These are phyloP conservation scores for Polymixis lichenea DNA, from an alignment of 2,888 invertebrate species.

Conservation along the genomic window DNA sequence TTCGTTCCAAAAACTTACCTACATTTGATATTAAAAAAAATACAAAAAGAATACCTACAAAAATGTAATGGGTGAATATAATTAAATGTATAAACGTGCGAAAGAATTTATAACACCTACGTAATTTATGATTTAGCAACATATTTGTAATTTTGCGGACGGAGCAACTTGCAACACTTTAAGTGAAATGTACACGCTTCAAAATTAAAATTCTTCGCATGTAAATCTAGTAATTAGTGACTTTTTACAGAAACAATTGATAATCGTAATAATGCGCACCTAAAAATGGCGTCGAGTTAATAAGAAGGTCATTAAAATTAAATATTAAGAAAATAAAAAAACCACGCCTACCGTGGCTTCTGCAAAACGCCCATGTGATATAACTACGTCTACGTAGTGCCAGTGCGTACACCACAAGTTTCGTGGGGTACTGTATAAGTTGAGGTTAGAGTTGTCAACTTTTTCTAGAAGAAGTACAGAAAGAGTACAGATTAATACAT, in stretches of 20 bases:
- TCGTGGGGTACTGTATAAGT: background rate
- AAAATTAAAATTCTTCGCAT: conserved; percentile 5
- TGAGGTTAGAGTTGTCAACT: background rate
- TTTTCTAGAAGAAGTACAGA: too few relatives aligned
- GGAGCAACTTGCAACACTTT: conserved; percentile 17
- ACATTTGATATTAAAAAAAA: too few relatives aligned
- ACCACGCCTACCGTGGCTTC: background rate
- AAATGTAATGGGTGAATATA: background rate
- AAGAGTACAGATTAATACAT: too few relatives aligned
- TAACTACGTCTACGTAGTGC: too few relatives aligned
- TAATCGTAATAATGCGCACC: too few relatives aligned
- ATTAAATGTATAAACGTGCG: conserved; percentile 1
- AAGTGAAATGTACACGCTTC: conserved; percentile 6
- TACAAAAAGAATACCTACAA: too few relatives aligned
- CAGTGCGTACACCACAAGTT: background rate
- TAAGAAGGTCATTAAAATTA: too few relatives aligned
- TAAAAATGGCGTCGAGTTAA: background rate
- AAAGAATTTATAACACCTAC: conserved; percentile 4
- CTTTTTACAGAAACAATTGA: conserved; percentile 1
- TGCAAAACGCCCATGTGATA: background rate
- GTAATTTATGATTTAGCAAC: conserved; percentile 22
- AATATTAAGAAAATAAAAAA: background rate
- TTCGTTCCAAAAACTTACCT: background rate
- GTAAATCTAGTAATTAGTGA: background rate
- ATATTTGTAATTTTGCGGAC: conserved; percentile 24